These are phyloP conservation scores for Paguma larvata DNA, from an alignment of 2,797 vertebrate species.

Conservation along the genomic window DNA sequence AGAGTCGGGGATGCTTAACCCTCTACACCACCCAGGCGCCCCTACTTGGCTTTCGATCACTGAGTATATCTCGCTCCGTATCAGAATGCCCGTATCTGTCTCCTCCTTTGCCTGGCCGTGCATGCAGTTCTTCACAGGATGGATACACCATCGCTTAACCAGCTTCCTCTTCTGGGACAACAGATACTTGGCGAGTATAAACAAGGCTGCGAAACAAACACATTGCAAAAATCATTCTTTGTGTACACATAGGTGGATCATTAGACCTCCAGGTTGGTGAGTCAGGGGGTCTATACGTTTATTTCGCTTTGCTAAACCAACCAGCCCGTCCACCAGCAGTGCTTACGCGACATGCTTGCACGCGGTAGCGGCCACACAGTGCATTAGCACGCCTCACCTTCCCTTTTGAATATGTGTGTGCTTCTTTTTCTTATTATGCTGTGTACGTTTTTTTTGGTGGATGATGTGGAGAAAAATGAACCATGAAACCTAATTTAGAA, in stretches of 20 bases:
- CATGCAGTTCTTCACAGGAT: rapidly evolving
- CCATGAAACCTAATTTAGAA: slow-evolving; percentile 87
- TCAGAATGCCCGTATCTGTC: not conserved
- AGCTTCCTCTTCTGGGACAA: not conserved
- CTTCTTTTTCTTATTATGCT: slow-evolving; percentile 77
- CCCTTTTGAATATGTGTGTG: not conserved
- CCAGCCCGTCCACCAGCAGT: not conserved
- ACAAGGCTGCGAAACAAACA: not conserved
- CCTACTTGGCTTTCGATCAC: not conserved
- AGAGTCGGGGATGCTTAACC: too few species aligned
- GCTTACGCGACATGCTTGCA: rapidly evolving
- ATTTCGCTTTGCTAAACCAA: not conserved
- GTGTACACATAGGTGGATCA: not conserved
- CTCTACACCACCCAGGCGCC: too few species aligned
- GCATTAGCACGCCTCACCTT: not conserved
- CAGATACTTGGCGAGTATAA: not conserved
- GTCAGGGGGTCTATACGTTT: rapidly evolving
- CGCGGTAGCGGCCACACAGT: rapidly evolving
- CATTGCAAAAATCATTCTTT: not conserved
- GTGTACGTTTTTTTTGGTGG: slow-evolving; percentile 59
- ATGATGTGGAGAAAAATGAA: slow-evolving; percentile 88
- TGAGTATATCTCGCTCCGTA: not conserved
- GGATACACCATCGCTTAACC: not conserved
- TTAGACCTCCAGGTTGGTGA: not conserved
- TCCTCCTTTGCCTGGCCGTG: not conserved